Percentiles rank a stretch among this genome's conserved stretches.
Evolutionary conservation across 2,888 invertebrate genomes (phyloP).

Genomic region (Philopedon plagiatum): DNA sequence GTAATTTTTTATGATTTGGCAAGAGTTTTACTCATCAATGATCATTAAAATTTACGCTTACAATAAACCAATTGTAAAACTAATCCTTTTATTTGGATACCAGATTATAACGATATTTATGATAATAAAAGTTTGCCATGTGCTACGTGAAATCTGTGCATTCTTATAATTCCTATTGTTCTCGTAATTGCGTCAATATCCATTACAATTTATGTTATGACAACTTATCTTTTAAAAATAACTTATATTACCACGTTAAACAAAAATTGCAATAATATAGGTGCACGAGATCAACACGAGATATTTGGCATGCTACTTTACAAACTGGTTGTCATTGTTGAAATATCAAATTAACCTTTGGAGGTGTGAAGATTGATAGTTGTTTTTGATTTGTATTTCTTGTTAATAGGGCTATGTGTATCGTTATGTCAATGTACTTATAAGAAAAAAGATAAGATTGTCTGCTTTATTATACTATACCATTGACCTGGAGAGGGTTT

Average conservation of each 20-base stretch:
- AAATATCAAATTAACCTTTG: background rate
- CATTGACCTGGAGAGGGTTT: too few relatives aligned
- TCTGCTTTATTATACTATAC: background rate
- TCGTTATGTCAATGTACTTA: too few relatives aligned
- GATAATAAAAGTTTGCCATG: background rate
- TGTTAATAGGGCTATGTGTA: too few relatives aligned
- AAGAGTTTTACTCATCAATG: too few relatives aligned
- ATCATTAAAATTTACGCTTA: too few relatives aligned
- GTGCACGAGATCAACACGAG: background rate
- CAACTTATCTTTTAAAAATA: background rate
- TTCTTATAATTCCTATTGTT: background rate
- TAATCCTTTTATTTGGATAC: background rate
- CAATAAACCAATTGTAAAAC: too few relatives aligned
- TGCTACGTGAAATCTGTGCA: background rate
- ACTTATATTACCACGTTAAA: background rate
- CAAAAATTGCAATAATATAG: background rate
- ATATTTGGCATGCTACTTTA: background rate
- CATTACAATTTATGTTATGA: background rate
- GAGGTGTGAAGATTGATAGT: background rate
- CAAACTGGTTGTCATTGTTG: background rate
- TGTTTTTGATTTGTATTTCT: background rate
- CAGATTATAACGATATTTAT: background rate
- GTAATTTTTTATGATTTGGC: too few relatives aligned
- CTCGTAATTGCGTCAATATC: background rate
- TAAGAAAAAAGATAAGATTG: background rate